Conservation (phyloP, 2,113 vertebrate species). For the Guaruba guarouba region DNA sequence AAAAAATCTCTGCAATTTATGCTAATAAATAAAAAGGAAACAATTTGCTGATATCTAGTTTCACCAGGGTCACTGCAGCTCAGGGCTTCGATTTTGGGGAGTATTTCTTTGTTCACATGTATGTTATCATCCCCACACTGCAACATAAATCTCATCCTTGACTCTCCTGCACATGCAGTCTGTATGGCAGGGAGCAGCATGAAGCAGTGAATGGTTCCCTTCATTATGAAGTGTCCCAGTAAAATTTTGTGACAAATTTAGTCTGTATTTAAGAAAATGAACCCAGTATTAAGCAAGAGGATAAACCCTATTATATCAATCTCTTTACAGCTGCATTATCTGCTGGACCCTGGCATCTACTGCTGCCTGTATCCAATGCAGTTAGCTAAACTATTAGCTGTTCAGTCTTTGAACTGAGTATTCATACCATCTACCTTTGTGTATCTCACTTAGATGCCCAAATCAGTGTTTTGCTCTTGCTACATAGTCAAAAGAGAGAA, state of each 20-base stretch:
- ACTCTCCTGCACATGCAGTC: neutral
- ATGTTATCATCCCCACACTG: neutral
- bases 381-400: neutral
- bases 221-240: neutral
- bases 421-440: neutral
- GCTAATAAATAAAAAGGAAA: slow-evolving; percentile 63
- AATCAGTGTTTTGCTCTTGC: neutral
- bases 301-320: neutral
- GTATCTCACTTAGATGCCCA: neutral
- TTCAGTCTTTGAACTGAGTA: neutral
- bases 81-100: neutral
- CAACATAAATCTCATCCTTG: neutral
- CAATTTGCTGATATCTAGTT: neutral
- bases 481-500: neutral
- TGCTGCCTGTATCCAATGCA: neutral
- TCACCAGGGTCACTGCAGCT: neutral
- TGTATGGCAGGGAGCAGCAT: neutral
- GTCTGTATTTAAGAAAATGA: neutral
- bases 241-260: neutral
- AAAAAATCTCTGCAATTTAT: slow-evolving; percentile 14
- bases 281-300: neutral
- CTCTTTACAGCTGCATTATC: neutral
- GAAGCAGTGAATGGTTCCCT: neutral
- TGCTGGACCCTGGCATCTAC: neutral
- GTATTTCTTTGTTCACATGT: neutral